Base-by-base conservation (phyloP, 2,888 invertebrate species). In the Cheilosia vulpina region DNA sequence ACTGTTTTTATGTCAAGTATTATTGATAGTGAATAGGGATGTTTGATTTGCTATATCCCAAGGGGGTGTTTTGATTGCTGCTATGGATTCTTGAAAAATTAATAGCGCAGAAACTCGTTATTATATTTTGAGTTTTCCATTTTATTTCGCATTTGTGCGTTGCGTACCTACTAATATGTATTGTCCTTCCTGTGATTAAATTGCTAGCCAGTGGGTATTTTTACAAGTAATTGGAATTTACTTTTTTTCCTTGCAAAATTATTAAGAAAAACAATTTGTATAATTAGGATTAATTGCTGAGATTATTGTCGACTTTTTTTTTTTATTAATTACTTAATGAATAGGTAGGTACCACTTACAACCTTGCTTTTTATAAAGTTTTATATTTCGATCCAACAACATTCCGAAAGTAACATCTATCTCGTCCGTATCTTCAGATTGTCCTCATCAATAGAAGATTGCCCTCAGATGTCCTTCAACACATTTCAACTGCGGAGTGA, bases 391-490 rank as follows among this genome's bases (percentile, higher is more conserved):
- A 38, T 11, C 13, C 13, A 13, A 13, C 34, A 38, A 11, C 41
- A 13, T 43, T n/a, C n/a, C 45, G 2, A 21, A 50, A 50, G 21
- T 21, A 50, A 50, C 13, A 21, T 21, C 13, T 13, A 24, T 52
- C 24, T 21, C 27, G 13, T 47, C 34, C 13, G 47, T 58, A 34
- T 21, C 58, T 27, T 52, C 19, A 38, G 21, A 52, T 43, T 72
- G 72, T 72, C 60, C 43, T 52, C 52, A 72, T 72, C 47, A 52
- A 57, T 45, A 55, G 63, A 53, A 50, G 65, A 78, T 78, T 57
- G 45, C 21, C 57, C 41, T 17, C 13, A 43, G 68, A 66, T 43
- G 66, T 60, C 63, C 41, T 77, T 72, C 66, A 77, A 65, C 43
- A 72, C 52, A 72, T 69, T 76, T 76, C 63, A 34, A 77, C 15